Evolutionary conservation across 2,797 vertebrate species (phyloP).

Genomic region (Limosa lapponica): DNA sequence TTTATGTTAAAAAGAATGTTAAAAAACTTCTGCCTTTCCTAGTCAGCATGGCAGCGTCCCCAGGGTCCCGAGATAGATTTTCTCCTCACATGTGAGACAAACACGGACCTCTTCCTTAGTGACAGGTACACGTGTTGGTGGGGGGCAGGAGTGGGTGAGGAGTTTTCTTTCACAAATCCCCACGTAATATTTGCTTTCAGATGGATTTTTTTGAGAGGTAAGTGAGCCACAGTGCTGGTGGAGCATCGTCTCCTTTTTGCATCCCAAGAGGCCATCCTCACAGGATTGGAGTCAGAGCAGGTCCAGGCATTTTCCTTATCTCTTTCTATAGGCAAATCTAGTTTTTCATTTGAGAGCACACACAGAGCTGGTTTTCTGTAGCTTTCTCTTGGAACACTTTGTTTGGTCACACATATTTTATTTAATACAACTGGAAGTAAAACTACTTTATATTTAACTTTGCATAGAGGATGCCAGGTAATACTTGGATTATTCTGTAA

Average conservation of each 20-base stretch:
- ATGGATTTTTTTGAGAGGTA: background rate
- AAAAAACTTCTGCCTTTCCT: background rate
- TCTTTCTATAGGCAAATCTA: background rate
- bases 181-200: background rate
- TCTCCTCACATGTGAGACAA: background rate
- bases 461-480: background rate
- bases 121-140: accelerated
- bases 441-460: background rate
- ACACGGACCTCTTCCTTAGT: background rate
- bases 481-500: background rate
- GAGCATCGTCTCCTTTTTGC: background rate
- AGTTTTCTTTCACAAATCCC: background rate
- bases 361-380: background rate
- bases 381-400: background rate
- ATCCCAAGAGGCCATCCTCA: background rate
- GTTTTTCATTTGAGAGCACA: background rate
- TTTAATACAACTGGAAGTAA: background rate
- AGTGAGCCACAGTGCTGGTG: background rate
- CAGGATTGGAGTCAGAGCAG: background rate
- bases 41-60: background rate
- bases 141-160: background rate
- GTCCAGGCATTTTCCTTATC: background rate
- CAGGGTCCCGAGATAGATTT: background rate
- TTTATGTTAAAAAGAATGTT: background rate
- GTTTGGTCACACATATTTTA: background rate